Percentiles rank a stretch among this genome's conserved stretches.
Conservation (phyloP, 2,888 invertebrate species). For the Esperia sulphurella region DNA sequence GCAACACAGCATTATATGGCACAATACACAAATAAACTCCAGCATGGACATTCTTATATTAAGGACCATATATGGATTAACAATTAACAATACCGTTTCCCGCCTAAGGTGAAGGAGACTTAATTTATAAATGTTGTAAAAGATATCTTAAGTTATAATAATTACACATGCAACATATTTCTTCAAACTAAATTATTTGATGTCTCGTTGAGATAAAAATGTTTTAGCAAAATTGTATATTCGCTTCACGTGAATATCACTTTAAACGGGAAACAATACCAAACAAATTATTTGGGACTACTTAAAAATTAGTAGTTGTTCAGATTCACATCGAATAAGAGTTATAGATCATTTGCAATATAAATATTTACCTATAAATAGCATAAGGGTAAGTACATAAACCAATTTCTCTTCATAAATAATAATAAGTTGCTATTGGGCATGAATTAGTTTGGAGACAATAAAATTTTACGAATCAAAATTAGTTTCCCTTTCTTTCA, state of each 20-base stretch:
- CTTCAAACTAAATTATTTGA: too few species aligned
- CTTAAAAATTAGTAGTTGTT: constrained; percentile 22
- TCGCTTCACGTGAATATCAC: background rate
- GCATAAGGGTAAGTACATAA: constrained; percentile 67
- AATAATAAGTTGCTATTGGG: constrained; percentile 25
- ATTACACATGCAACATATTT: too few species aligned
- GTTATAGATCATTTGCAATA: constrained; percentile 41
- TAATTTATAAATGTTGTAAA: too few species aligned
- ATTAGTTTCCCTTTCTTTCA: too few species aligned
- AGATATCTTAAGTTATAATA: too few species aligned
- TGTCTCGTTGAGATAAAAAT: background rate
- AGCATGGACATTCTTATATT: constrained; percentile 66
- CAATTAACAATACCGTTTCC: constrained; percentile 33
- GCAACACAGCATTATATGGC: constrained; percentile 75
- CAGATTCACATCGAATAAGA: constrained; percentile 45
- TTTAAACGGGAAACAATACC: constrained; percentile 12
- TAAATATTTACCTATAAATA: constrained; percentile 38
- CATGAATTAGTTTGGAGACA: too few species aligned
- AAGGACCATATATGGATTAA: constrained; percentile 61
- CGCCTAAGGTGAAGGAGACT: constrained; percentile 1
- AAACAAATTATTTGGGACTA: constrained; percentile 27
- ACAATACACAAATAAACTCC: constrained; percentile 57
- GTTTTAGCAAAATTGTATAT: too few species aligned
- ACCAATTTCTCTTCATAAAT: constrained; percentile 53
- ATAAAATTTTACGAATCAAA: too few species aligned